These are phyloP conservation scores for Melanocharis versteri DNA, from an alignment of 2,113 vertebrate genomes.

Conservation along the genomic window DNA sequence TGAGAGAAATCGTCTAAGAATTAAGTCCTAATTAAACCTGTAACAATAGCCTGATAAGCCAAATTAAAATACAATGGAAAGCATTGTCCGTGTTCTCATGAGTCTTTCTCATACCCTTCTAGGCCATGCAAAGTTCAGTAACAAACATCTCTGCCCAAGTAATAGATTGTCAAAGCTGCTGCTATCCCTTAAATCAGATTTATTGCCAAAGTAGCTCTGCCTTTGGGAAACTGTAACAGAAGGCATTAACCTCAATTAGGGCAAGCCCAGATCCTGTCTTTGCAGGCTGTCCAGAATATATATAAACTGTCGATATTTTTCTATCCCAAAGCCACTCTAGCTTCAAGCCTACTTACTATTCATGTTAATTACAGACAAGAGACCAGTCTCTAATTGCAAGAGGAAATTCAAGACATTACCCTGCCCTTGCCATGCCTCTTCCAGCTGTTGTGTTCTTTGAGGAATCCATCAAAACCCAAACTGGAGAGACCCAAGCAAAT, in stretches of 20 bases:
- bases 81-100: neutral
- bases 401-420: neutral
- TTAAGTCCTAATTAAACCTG: neutral
- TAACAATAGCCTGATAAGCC: neutral
- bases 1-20: neutral
- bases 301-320: neutral
- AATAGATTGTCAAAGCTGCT: neutral
- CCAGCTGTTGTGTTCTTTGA: neutral
- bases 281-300: neutral
- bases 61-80: neutral
- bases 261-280: neutral
- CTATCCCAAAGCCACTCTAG: neutral
- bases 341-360: neutral
- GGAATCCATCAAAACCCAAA: neutral
- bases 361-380: neutral
- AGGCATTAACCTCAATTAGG: neutral
- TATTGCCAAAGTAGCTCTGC: neutral
- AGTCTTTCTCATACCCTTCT: neutral
- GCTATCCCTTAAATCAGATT: neutral
- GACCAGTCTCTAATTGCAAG: neutral
- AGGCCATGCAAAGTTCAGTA: neutral
- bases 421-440: neutral
- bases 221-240: neutral
- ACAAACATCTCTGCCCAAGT: neutral
- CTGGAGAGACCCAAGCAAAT: neutral